Evolutionary conservation across 2,113 vertebrate species (phyloP).

Genomic region (Chaetodon trifascialis): DNA sequence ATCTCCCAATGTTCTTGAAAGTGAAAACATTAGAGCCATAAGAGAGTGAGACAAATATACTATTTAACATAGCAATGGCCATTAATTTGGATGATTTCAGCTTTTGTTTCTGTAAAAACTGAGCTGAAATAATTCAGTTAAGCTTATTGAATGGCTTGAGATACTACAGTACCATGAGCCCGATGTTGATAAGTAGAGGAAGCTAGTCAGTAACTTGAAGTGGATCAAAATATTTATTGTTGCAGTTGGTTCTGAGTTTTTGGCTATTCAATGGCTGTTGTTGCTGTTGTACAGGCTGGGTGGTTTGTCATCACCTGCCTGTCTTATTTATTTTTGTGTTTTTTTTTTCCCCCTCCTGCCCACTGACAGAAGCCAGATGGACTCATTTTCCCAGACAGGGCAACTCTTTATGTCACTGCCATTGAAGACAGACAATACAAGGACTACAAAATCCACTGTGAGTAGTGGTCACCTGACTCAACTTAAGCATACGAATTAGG

Average conservation of each 20-base stretch:
- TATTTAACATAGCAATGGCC: not conserved
- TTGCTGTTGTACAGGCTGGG: not conserved
- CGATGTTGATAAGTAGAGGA: too few species aligned
- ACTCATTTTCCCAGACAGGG: constrained; percentile 93
- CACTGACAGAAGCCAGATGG: constrained; percentile 89
- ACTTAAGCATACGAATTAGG: not conserved
- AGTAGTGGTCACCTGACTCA: constrained; percentile 58
- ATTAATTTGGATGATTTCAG: not conserved
- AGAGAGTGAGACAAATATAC: too few species aligned
- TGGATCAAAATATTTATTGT: not conserved
- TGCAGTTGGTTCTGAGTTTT: not conserved
- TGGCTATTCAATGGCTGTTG: too few species aligned
- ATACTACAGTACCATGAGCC: too few species aligned
- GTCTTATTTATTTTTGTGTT: not conserved
- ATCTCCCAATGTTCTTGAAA: too few species aligned
- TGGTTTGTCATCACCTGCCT: not conserved
- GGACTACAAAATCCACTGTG: constrained; percentile 97
- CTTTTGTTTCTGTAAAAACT: not conserved
- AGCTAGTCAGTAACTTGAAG: too few species aligned
- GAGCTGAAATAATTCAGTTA: not conserved
- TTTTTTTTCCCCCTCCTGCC: not conserved
- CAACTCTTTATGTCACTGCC: constrained; percentile 92
- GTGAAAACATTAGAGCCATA: too few species aligned
- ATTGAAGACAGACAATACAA: constrained; percentile 96
- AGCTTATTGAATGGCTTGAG: too few species aligned